phyloP scores from a whole-genome alignment of 2,797 vertebrate genomes.

The Acanthornis magna region DNA sequence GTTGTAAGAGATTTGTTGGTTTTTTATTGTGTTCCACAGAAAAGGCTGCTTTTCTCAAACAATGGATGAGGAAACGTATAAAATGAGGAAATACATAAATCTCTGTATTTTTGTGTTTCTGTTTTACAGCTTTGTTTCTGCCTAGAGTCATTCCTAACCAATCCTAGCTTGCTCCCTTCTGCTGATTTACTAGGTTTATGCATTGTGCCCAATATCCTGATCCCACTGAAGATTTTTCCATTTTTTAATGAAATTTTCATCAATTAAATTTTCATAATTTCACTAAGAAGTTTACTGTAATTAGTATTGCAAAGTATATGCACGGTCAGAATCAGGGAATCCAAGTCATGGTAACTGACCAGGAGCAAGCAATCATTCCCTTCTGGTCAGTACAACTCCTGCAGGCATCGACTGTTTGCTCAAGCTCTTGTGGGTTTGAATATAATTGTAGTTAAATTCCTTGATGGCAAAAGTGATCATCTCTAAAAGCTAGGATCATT shows the following conservation, averaged over 20 bases:
- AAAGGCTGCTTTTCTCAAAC: neutral
- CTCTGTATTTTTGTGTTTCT: neutral
- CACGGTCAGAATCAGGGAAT: neutral
- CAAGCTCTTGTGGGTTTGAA: neutral
- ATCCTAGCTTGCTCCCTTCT: neutral
- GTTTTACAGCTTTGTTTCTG: neutral
- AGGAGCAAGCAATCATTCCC: neutral
- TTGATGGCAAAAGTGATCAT: neutral
- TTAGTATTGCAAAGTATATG: neutral
- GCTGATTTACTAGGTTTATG: neutral
- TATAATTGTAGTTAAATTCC: neutral
- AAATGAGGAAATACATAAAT: neutral
- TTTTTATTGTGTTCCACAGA: neutral
- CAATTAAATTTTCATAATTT: too few relatives aligned
- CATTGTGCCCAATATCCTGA: neutral
- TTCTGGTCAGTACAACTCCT: neutral
- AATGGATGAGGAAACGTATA: neutral
- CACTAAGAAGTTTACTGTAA: neutral
- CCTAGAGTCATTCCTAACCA: neutral
- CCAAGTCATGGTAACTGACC: neutral
- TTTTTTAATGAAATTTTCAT: neutral
- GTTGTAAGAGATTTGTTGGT: neutral
- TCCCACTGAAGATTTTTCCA: neutral
- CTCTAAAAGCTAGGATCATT: neutral
- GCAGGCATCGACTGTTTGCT: accelerated